phyloP scores from a whole-genome alignment of 2,797 vertebrate genomes.

The Acanthurus tractus region DNA sequence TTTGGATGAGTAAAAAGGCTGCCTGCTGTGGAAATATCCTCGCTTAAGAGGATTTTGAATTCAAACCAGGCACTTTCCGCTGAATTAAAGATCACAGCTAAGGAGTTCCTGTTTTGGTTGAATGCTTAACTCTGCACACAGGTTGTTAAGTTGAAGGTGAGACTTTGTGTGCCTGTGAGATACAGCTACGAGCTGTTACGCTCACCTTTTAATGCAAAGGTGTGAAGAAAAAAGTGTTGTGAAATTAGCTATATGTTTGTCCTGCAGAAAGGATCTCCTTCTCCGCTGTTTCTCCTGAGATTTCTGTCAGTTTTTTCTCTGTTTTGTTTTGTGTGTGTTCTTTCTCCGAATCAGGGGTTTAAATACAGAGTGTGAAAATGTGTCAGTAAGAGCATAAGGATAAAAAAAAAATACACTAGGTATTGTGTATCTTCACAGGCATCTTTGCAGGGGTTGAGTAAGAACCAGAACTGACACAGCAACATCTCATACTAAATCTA shows the following conservation, averaged over 20 bases:
- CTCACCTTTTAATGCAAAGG: slow-evolving; percentile 12
- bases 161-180: neutral
- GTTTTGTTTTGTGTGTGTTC: neutral
- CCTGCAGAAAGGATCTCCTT: too few relatives aligned
- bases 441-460: neutral
- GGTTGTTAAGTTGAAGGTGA: neutral
- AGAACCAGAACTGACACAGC: neutral
- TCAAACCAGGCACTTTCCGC: slow-evolving; percentile 41
- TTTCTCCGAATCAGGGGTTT: neutral
- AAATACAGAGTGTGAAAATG: neutral
- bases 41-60: slow-evolving; percentile 51
- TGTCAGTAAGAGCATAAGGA: slow-evolving; percentile 13
- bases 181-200: neutral
- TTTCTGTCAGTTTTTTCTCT: too few relatives aligned
- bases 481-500: slow-evolving; percentile 13
- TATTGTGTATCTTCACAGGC: neutral
- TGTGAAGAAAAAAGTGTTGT: neutral
- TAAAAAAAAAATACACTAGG: slow-evolving; percentile 15
- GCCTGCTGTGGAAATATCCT: slow-evolving; percentile 17
- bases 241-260: too few relatives aligned
- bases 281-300: too few relatives aligned
- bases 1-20: neutral
- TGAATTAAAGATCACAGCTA: slow-evolving; percentile 60
- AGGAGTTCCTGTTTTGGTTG: slow-evolving; percentile 18
- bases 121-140: slow-evolving; percentile 15